Evolutionary conservation across 2,113 vertebrate genomes (phyloP).

Genomic region (Mola mola): DNA sequence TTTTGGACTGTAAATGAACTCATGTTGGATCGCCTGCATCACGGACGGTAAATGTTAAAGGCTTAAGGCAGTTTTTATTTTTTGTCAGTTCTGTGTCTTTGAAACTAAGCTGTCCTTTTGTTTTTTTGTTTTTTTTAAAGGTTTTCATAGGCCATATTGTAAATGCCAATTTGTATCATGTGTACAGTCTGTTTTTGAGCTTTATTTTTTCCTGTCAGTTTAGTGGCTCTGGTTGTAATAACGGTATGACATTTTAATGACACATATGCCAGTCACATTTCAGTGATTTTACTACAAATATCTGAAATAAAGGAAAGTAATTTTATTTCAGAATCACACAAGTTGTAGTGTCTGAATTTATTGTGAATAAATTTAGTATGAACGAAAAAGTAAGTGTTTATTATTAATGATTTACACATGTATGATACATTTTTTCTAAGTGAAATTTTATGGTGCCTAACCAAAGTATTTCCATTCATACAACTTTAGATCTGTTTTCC

Average conservation of each 20-base stretch:
- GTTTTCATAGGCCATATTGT: slow-evolving; percentile 79
- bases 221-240: slow-evolving; percentile 49
- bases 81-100: slow-evolving; percentile 12
- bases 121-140: slow-evolving; percentile 58
- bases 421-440: too few species aligned
- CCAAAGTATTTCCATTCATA: too few species aligned
- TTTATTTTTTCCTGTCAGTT: slow-evolving; percentile 53
- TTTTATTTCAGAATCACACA: slow-evolving; percentile 34
- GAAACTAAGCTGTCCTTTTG: slow-evolving; percentile 79
- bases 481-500: too few species aligned
- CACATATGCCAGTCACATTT: slow-evolving; percentile 51
- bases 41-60: slow-evolving; percentile 13
- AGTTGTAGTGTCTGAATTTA: not conserved
- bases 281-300: slow-evolving; percentile 71
- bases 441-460: too few species aligned
- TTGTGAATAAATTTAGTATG: not conserved
- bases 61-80: not conserved
- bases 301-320: slow-evolving; percentile 73
- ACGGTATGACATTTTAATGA: slow-evolving; percentile 53
- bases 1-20: slow-evolving; percentile 11
- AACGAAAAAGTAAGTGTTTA: too few species aligned
- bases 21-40: too few species aligned
- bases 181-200: slow-evolving; percentile 84
- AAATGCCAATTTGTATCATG: slow-evolving; percentile 88
- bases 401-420: too few species aligned